Evolutionary conservation across 2,888 invertebrate species (phyloP).

Genomic region (Atethmia centrago): DNA sequence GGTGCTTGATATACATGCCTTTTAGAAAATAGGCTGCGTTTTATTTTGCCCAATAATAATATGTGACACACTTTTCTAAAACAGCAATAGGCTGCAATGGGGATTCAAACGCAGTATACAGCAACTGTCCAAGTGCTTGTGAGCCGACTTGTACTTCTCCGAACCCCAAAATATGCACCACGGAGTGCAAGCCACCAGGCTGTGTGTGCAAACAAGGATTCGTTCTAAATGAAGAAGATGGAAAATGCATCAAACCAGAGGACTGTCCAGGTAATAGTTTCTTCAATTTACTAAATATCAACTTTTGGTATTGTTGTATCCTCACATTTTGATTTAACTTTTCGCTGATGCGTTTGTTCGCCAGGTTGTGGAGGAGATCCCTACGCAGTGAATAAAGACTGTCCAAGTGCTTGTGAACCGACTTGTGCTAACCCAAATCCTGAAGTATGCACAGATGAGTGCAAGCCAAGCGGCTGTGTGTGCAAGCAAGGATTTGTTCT

Average conservation of each 20-base stretch:
- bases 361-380: constrained; percentile 14
- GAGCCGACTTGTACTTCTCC: neutral
- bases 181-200: neutral
- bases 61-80: neutral
- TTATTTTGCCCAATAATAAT: neutral
- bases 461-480: constrained; percentile 14
- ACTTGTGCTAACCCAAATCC: constrained; percentile 12
- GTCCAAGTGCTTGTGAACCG: constrained; percentile 22
- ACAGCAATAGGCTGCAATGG: constrained; percentile 15
- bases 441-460: neutral
- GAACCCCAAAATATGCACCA: neutral
- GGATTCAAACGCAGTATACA: constrained; percentile 9
- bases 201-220: constrained; percentile 14
- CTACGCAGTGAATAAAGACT: neutral
- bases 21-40: neutral
- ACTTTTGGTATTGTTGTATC: neutral
- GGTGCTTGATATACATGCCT: neutral
- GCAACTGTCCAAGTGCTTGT: constrained; percentile 13
- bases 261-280: constrained; percentile 12
- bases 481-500: constrained; percentile 37
- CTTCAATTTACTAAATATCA: neutral
- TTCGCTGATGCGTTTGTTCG: no score
- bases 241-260: constrained; percentile 14
- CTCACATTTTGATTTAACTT: neutral
- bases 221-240: constrained; percentile 2